Conservation (phyloP, 2,113 vertebrate genomes). For the Acrocephalus arundinaceus region DNA sequence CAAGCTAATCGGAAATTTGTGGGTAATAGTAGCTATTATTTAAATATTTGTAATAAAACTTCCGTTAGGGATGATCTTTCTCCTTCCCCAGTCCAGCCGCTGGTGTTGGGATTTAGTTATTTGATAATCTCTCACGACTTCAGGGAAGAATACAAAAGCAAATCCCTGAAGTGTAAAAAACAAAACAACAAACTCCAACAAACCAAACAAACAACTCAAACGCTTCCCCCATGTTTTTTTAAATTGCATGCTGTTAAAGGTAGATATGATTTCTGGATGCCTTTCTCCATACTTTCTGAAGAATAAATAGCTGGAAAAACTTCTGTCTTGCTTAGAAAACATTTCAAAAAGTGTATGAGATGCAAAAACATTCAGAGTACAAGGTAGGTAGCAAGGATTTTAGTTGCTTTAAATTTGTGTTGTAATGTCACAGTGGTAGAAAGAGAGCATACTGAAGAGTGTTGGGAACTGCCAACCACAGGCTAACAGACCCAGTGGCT, state of each 20-base stretch:
- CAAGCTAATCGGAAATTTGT: not conserved
- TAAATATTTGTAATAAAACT: not conserved
- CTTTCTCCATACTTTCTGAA: not conserved
- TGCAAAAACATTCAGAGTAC: not conserved
- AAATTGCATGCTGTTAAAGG: not conserved
- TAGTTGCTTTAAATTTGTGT: not conserved
- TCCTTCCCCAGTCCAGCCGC: not conserved
- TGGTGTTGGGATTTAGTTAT: not conserved
- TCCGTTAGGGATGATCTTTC: not conserved
- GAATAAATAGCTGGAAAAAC: not conserved
- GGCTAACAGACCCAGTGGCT: not conserved
- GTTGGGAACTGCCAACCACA: not conserved
- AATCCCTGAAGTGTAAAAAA: not conserved
- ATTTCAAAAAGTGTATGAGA: not conserved
- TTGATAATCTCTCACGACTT: not conserved
- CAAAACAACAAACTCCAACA: not conserved
- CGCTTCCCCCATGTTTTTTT: not conserved
- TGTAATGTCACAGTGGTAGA: not conserved
- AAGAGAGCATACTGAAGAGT: not conserved
- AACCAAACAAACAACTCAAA: not conserved
- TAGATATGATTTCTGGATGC: not conserved
- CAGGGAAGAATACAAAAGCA: not conserved
- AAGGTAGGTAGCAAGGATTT: not conserved
- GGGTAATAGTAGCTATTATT: not conserved
- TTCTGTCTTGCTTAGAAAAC: not conserved